phyloP scores from a whole-genome alignment of 2,113 vertebrate genomes.

The Pyrgilauda ruficollis region DNA sequence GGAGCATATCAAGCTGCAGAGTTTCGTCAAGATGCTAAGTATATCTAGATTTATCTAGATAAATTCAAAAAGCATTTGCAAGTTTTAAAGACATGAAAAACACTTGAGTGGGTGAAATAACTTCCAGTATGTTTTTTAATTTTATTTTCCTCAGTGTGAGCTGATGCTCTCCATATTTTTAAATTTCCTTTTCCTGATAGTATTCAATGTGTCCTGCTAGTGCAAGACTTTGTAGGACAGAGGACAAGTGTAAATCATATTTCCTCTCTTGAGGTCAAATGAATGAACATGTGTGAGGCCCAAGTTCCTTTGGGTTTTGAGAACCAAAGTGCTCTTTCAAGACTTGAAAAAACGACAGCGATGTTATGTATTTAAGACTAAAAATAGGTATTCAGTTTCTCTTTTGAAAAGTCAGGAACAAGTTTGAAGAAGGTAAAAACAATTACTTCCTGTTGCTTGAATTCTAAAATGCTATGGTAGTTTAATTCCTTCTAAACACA shows the following conservation, averaged over 20 bases:
- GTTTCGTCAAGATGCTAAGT: neutral
- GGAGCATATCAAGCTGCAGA: neutral
- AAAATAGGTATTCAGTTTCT: neutral
- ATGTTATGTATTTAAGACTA: neutral
- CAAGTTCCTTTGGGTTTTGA: neutral
- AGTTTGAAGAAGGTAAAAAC: neutral
- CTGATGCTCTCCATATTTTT: neutral
- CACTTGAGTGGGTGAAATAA: neutral
- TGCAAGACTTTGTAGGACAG: neutral
- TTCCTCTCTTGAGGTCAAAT: neutral
- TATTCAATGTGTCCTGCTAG: neutral
- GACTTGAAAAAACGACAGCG: neutral
- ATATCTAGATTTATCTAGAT: neutral
- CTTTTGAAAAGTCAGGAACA: neutral
- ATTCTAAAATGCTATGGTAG: neutral
- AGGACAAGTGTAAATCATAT: neutral
- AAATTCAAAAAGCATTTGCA: neutral
- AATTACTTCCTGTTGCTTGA: neutral
- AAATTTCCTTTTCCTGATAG: neutral
- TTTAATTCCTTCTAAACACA: neutral
- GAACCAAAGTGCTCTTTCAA: neutral
- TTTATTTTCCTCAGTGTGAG: neutral
- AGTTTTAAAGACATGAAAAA: neutral
- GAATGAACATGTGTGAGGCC: neutral
- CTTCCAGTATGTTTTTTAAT: neutral